Percentiles rank a stretch among this genome's conserved stretches.
Conservation (phyloP, 2,888 invertebrate genomes). For the Drosophila recens region DNA sequence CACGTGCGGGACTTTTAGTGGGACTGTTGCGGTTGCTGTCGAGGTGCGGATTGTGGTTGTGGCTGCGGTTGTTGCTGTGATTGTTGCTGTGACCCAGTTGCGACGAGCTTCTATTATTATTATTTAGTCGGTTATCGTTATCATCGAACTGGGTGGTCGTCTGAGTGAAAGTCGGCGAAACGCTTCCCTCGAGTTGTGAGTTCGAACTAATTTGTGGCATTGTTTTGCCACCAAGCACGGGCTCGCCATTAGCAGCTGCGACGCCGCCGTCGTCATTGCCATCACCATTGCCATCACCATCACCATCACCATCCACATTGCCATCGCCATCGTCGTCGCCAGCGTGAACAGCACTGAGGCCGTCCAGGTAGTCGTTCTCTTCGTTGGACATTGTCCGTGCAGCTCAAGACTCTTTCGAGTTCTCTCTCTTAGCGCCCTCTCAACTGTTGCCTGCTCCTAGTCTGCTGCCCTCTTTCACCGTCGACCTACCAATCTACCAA, state of each 20-base stretch:
- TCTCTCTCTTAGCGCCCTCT: slow-evolving; percentile 54
- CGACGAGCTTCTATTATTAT: slow-evolving; percentile 44
- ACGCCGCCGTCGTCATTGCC: slow-evolving; percentile 50
- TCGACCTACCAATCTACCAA: slow-evolving; percentile 17
- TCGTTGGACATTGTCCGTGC: slow-evolving; percentile 71
- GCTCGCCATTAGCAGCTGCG: slow-evolving; percentile 75
- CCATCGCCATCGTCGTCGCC: slow-evolving; percentile 33
- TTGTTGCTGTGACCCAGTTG: slow-evolving; percentile 36
- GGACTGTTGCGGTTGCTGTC: slow-evolving; percentile 74
- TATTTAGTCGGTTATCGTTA: slow-evolving; percentile 74
- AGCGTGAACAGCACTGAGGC: slow-evolving; percentile 44
- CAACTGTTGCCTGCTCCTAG: slow-evolving; percentile 10
- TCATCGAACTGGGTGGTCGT: slow-evolving; percentile 71
- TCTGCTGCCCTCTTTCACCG: background rate
- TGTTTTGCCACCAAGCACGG: slow-evolving; percentile 78
- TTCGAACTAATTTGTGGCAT: slow-evolving; percentile 84
- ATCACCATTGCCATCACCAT: slow-evolving; percentile 37
- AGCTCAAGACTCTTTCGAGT: background rate
- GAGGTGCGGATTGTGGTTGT: slow-evolving; percentile 10
- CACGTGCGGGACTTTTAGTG: slow-evolving; percentile 67
- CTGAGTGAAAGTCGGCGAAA: slow-evolving; percentile 73
- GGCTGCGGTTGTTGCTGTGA: slow-evolving; percentile 8
- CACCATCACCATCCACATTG: slow-evolving; percentile 41
- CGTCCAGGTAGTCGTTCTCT: slow-evolving; percentile 71
- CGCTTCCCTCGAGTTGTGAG: slow-evolving; percentile 82